phyloP scores from a whole-genome alignment of 2,797 vertebrate genomes.

The Takifugu ocellatus region DNA sequence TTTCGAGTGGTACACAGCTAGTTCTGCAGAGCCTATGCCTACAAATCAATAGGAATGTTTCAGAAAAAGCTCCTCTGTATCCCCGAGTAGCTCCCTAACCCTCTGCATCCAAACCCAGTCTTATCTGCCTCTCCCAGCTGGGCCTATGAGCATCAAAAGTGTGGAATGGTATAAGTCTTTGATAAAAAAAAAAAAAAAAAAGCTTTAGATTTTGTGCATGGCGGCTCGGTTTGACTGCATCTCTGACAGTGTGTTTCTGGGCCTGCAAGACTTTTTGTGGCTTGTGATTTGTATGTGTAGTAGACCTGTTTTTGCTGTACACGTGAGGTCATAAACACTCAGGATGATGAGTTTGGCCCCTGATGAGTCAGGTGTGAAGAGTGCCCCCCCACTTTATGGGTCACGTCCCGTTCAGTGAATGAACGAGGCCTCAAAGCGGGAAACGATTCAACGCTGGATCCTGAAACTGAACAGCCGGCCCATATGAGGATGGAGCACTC shows the following conservation, averaged over 20 bases:
- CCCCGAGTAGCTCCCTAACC: conserved; percentile 44
- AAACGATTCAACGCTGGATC: conserved; percentile 51
- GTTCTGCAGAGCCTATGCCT: conserved; percentile 37
- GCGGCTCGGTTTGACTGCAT: conserved; percentile 4
- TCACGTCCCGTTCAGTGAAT: conserved; percentile 22
- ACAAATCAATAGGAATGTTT: conserved; percentile 59
- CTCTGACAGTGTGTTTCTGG: conserved; percentile 5
- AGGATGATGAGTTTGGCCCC: conserved; percentile 46
- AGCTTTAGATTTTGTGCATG: conserved; percentile 27
- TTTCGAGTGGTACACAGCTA: conserved; percentile 47
- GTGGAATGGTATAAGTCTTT: conserved; percentile 34
- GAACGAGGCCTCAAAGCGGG: conserved; percentile 46
- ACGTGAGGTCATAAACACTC: conserved; percentile 30
- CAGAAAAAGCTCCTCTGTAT: conserved; percentile 39
- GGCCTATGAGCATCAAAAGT: conserved; percentile 44
- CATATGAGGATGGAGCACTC: conserved; percentile 45
- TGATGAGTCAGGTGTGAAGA: conserved; percentile 49
- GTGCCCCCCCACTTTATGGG: conserved; percentile 9
- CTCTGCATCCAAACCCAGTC: conserved; percentile 41
- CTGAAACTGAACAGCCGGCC: conserved; percentile 47
- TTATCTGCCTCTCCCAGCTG: conserved; percentile 65
- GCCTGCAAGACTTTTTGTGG: conserved; percentile 14
- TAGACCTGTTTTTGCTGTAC: conserved; percentile 14
- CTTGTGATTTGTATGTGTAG: conserved; percentile 25
- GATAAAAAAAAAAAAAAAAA: conserved; percentile 21